A percentile compares a stretch with the other conserved stretches of the same genome.
These are phyloP conservation scores for Silurus aristotelis DNA, from an alignment of 2,797 vertebrate genomes.

Conservation along the genomic window DNA sequence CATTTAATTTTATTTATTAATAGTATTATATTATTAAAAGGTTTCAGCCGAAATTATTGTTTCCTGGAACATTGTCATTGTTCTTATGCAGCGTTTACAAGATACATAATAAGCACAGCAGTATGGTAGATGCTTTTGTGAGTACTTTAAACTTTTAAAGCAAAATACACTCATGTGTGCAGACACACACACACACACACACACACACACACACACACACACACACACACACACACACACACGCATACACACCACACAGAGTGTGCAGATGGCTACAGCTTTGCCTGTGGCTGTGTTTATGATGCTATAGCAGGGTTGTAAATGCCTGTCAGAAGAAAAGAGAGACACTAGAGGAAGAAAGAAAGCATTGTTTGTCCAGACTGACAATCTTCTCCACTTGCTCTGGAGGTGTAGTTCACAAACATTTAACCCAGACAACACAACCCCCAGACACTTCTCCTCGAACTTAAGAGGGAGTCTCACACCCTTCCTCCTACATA, in stretches of 20 bases:
- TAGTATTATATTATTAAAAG: no score
- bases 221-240: conserved; percentile 2
- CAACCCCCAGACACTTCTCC: conserved; percentile 39
- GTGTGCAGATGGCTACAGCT: conserved; percentile 34
- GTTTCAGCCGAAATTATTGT: background rate
- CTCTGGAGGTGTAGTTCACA: conserved; percentile 60
- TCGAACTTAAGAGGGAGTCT: background rate
- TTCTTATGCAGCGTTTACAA: background rate
- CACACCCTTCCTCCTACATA: background rate
- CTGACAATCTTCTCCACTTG: conserved; percentile 58
- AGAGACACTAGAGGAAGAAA: conserved; percentile 34
- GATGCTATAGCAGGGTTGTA: conserved; percentile 48
- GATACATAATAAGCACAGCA: background rate
- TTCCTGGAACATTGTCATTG: background rate
- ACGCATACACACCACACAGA: conserved; percentile 18
- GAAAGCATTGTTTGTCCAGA: conserved; percentile 45
- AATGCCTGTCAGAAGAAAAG: conserved; percentile 48
- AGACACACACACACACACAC: conserved; percentile 18
- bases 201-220: conserved; percentile 17
- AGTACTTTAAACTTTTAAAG: conserved; percentile 56
- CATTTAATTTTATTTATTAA: background rate
- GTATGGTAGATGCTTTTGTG: conserved; percentile 69
- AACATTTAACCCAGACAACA: conserved; percentile 57
- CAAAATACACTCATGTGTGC: conserved; percentile 6
- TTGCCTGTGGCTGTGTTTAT: conserved; percentile 53